A percentile compares a stretch with the other conserved stretches of the same genome.
These are phyloP conservation scores for Ischnura elegans DNA, from an alignment of 2,888 invertebrate genomes.

Conservation along the genomic window DNA sequence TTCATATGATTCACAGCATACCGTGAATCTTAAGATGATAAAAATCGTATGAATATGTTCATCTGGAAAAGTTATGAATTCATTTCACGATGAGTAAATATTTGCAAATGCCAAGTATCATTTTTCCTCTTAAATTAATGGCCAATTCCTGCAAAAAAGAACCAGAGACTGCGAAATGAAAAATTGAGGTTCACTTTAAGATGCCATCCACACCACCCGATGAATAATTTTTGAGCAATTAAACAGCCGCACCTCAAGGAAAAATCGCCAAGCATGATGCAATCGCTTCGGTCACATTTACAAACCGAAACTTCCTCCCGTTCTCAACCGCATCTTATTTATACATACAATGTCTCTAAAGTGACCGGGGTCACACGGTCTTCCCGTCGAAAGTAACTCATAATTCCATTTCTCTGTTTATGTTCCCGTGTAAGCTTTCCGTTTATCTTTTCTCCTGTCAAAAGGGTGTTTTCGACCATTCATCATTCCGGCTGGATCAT, in stretches of 20 bases:
- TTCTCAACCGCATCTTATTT: neutral
- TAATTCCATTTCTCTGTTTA: constrained; percentile 12
- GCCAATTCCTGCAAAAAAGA: neutral
- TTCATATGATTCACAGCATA: neutral
- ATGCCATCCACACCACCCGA: neutral
- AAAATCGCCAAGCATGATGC: neutral
- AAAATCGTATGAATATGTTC: neutral
- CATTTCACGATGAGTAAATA: neutral
- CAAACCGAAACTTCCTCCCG: neutral
- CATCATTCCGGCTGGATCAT: constrained; percentile 3
- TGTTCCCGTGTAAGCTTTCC: constrained; percentile 20
- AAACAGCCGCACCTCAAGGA: neutral
- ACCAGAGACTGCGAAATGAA: neutral
- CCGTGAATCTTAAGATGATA: neutral
- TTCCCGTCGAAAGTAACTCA: neutral
- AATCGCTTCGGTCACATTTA: neutral
- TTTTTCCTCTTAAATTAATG: neutral
- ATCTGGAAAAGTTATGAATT: neutral
- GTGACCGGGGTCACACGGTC: constrained; percentile 5
- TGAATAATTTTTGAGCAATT: neutral
- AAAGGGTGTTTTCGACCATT: neutral
- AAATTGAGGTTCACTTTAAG: neutral
- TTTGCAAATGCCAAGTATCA: neutral
- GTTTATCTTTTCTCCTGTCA: constrained; percentile 19
- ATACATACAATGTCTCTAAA: neutral